phyloP scores from a whole-genome alignment of 2,113 vertebrate genomes.

The Onychostruthus taczanowskii region DNA sequence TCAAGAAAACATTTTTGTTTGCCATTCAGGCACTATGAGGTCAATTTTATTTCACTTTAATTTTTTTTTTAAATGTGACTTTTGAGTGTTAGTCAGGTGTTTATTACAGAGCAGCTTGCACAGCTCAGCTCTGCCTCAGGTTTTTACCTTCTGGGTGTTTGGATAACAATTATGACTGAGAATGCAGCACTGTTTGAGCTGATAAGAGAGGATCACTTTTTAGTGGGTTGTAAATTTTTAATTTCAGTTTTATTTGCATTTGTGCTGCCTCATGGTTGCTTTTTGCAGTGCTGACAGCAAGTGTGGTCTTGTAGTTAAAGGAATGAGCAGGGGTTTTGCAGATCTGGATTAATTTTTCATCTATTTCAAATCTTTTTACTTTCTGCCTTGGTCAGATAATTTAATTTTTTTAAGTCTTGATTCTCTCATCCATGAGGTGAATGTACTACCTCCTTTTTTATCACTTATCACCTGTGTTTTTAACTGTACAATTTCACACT shows the following conservation, averaged over 20 bases:
- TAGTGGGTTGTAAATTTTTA: background rate
- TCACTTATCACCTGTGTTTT: background rate
- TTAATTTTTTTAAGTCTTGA: background rate
- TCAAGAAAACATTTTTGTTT: background rate
- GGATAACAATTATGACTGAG: background rate
- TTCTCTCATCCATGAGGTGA: background rate
- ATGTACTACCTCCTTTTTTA: background rate
- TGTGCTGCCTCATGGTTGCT: background rate
- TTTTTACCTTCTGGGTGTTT: conserved; percentile 13
- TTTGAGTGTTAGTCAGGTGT: background rate
- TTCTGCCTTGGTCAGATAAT: background rate
- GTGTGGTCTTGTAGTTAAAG: background rate
- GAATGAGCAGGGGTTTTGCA: background rate
- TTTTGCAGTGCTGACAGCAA: background rate
- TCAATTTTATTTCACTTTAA: background rate
- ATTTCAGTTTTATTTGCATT: conserved; percentile 2
- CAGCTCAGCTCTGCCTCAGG: background rate
- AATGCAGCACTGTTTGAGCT: background rate
- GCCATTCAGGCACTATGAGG: background rate
- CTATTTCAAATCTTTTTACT: background rate
- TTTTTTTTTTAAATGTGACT: background rate
- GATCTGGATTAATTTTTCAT: background rate
- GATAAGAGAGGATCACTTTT: background rate
- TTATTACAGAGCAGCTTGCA: background rate
- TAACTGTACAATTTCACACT: background rate